Percentiles rank a stretch among this genome's conserved stretches.
phyloP scores from a whole-genome alignment of 2,113 vertebrate species.

The Mixornis gularis region DNA sequence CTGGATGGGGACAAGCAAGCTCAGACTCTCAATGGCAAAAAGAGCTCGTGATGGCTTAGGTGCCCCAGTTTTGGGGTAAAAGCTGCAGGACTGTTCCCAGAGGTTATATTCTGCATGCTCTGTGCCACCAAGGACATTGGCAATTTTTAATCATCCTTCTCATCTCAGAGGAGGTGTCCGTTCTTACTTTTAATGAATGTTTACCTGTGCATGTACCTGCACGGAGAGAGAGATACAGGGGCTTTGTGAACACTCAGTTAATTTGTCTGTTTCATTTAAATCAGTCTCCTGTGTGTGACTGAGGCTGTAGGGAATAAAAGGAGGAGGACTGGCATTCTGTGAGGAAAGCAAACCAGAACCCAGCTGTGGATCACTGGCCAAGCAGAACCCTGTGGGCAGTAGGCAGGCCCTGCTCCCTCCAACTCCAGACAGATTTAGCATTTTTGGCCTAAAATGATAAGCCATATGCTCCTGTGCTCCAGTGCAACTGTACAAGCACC shows the following conservation, averaged over 20 bases:
- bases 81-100: background rate
- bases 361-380: background rate
- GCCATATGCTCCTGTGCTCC: background rate
- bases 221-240: background rate
- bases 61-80: background rate
- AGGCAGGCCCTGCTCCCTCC: background rate
- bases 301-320: background rate
- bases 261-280: background rate
- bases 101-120: background rate
- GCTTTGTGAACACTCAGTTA: background rate
- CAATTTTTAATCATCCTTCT: slow-evolving; percentile 17
- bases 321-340: background rate
- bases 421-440: background rate
- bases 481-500: background rate
- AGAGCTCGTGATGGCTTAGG: slow-evolving; percentile 70
- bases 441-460: background rate
- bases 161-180: background rate
- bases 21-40: slow-evolving; percentile 63
- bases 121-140: background rate
- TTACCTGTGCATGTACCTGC: background rate
- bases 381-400: background rate
- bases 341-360: background rate
- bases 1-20: slow-evolving; percentile 54
- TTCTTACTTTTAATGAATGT: slow-evolving; percentile 16
- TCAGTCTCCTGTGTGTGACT: background rate